Conservation (phyloP, 2,797 vertebrate species). For the Poliocrania exsul region DNA sequence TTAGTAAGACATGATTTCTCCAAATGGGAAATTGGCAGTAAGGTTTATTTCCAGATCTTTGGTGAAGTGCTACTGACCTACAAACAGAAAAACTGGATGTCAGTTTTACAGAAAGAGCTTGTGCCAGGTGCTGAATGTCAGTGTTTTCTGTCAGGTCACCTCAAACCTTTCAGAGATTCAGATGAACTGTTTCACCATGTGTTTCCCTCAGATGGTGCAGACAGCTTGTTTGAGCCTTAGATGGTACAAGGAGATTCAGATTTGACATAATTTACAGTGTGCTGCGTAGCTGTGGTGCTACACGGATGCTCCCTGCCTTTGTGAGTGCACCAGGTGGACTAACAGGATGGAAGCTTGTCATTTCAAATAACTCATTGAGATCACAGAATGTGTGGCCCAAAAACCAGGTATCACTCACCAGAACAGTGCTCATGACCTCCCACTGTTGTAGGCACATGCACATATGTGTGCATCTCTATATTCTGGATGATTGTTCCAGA, state of each 20-base stretch:
- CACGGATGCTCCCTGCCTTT: background rate
- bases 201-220: constrained; percentile 27
- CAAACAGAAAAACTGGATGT: constrained; percentile 19
- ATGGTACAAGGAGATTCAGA: background rate
- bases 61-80: constrained; percentile 54
- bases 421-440: background rate
- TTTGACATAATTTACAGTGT: background rate
- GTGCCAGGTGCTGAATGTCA: constrained; percentile 35
- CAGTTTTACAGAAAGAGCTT: background rate
- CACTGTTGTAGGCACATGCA: background rate
- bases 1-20: background rate
- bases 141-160: background rate
- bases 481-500: background rate
- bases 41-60: constrained; percentile 1
- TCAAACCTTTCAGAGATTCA: background rate
- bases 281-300: background rate
- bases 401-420: background rate
- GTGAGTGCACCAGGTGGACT: background rate
- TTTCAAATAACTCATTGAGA: background rate
- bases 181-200: constrained; percentile 32
- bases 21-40: background rate
- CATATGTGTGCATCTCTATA: fast-evolving
- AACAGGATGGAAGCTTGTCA: background rate
- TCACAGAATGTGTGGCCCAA: background rate
- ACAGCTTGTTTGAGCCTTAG: constrained; percentile 21